Percentiles rank a stretch among this genome's conserved stretches.
phyloP scores from a whole-genome alignment of 2,888 invertebrate species.

The Ormia ochracea region DNA sequence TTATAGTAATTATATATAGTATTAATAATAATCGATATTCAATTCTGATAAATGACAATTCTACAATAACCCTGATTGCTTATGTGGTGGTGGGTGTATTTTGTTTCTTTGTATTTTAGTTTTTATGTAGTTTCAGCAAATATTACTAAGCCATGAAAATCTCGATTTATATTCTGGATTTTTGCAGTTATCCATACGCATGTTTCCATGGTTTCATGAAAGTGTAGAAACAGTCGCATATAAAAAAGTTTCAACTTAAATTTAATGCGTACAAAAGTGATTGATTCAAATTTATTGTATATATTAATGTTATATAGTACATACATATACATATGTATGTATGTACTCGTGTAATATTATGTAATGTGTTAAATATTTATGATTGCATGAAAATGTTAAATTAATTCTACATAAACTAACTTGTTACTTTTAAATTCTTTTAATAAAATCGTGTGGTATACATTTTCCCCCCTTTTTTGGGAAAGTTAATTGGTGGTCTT shows the following conservation, averaged over 20 bases:
- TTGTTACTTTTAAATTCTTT: slow-evolving; percentile 25
- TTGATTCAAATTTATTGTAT: not conserved
- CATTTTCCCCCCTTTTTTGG: no score
- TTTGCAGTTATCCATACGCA: not conserved
- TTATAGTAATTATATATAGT: no score
- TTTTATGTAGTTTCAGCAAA: not conserved
- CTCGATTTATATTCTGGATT: not conserved
- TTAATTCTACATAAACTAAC: no score
- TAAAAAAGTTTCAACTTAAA: not conserved
- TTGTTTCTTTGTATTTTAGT: no score
- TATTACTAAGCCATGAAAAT: not conserved
- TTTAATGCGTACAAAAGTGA: not conserved
- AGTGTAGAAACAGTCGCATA: not conserved
- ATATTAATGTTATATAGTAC: no score
- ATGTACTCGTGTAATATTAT: not conserved
- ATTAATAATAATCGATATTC: no score
- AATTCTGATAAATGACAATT: no score
- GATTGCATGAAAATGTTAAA: no score
- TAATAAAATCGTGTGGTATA: slow-evolving; percentile 33
- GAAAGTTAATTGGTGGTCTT: not conserved
- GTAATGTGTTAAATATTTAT: not conserved
- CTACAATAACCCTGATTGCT: no score
- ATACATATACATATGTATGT: no score
- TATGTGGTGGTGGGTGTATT: no score
- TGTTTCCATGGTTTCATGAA: no score